Evolutionary conservation across 2,888 invertebrate genomes (phyloP), one percentile per base, ranked within the genome.

Genomic region (Stenichneumon culpator): DNA sequence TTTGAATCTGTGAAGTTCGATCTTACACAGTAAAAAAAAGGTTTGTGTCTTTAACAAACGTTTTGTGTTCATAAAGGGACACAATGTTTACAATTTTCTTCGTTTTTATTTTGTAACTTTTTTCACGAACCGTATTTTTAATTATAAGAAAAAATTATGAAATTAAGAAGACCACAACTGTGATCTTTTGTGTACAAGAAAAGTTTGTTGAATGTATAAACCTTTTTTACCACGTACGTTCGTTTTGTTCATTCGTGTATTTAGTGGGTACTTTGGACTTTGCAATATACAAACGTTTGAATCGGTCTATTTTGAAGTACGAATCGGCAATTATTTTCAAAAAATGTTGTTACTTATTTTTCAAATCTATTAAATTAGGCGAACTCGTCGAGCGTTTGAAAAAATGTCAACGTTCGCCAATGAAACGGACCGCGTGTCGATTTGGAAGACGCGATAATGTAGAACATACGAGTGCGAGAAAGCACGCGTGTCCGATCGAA

Each of bases 401-500:
- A 77, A 77, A 32, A 74, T 70, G 80, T 81, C 47, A 81, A 85
- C 70, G 82, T 57, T 52, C 32, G 67, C 82, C 82, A 78, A 82
- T 82, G 78, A 86, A 86, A 88, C 79, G 60, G 68, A 67, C 69
- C 69, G 69, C 50, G 78, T 83, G 75, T 86, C 44, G 84, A 86
- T 85, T 87, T 86, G 85, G 86, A 88, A 87, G 88, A 88, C 87
- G 86, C 82, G 85, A 84, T 85, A 84, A 87, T 87, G 82, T 86
- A 87, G 83, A 83, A 79, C 82, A 84, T 80, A 84, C 75, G 52
- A 78, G 82, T 75, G 82, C 69, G 68, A 19, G 50, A 57, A 14
- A 50, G 79, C 82, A 79, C 81, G 47, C 79, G 70, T 74, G 74
- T 80, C 75, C 73, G 75, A 83, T 86, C 68, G 70, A 82, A 79